Evolutionary conservation across 2,797 vertebrate genomes (phyloP).

Genomic region (Chloroceryle inda): DNA sequence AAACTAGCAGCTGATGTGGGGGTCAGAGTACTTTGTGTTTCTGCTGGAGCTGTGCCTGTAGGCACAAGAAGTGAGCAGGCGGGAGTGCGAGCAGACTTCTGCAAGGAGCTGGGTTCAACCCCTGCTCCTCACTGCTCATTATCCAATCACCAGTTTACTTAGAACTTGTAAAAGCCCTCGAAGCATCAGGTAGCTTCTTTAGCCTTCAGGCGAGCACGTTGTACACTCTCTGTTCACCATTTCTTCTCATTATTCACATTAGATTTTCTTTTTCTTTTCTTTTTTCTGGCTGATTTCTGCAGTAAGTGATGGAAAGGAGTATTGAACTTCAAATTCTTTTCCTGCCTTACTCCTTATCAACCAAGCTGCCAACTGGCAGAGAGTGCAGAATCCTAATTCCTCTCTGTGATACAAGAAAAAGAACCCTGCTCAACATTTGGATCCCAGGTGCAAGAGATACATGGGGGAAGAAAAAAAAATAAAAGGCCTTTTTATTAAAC

Average conservation of each 20-base stretch:
- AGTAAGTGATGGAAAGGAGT: not conserved
- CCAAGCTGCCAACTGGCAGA: not conserved
- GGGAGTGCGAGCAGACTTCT: not conserved
- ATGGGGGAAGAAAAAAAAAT: not conserved
- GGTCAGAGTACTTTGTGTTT: not conserved
- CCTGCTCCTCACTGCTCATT: not conserved
- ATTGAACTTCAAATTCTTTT: not conserved
- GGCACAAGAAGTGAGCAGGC: not conserved
- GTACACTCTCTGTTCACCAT: not conserved
- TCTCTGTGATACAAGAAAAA: not conserved
- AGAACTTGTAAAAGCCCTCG: not conserved
- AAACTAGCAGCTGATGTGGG: not conserved
- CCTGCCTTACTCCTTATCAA: not conserved
- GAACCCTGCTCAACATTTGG: not conserved
- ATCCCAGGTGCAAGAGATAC: not conserved
- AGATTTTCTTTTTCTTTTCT: not conserved
- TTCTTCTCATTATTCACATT: not conserved
- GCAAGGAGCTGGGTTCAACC: not conserved
- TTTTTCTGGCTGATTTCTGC: not conserved
- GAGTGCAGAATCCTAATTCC: not conserved
- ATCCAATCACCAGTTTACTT: not conserved
- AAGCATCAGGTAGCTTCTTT: not conserved
- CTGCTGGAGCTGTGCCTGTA: not conserved
- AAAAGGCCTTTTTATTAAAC: not conserved
- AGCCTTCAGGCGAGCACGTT: not conserved